Evolutionary conservation across 2,797 vertebrate species (phyloP).

Genomic region (Danio kyathit): DNA sequence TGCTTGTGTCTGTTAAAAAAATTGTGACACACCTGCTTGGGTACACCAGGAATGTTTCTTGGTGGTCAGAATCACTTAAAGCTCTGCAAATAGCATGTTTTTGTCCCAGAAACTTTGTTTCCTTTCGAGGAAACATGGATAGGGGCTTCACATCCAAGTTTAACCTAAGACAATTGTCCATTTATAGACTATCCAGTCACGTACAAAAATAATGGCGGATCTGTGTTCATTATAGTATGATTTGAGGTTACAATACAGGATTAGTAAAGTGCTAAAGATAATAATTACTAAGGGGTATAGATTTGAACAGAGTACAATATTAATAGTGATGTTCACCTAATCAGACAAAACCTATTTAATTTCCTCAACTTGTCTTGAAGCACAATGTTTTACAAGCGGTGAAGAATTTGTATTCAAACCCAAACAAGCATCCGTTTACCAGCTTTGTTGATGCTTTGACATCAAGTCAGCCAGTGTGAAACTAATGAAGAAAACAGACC

Average conservation of each 20-base stretch:
- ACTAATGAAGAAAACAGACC: constrained; percentile 62
- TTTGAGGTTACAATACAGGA: neutral
- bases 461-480: constrained; percentile 39
- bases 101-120: neutral
- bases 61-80: constrained; percentile 31
- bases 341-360: neutral
- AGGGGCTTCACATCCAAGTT: constrained; percentile 31
- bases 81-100: constrained; percentile 1
- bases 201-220: neutral
- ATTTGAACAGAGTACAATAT: neutral
- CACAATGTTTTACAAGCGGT: neutral
- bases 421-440: neutral
- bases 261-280: neutral
- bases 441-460: neutral
- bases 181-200: neutral
- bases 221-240: neutral
- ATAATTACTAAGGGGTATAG: too few relatives aligned
- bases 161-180: neutral
- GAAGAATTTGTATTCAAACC: neutral
- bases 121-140: neutral
- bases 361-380: neutral
- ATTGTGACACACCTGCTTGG: neutral
- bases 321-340: neutral
- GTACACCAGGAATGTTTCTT: constrained; percentile 21
- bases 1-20: constrained; percentile 38